A percentile compares a stretch with the other conserved stretches of the same genome.
phyloP scores from a whole-genome alignment of 1,140 invertebrate genomes.

The Choristoneura fumiferana region DNA sequence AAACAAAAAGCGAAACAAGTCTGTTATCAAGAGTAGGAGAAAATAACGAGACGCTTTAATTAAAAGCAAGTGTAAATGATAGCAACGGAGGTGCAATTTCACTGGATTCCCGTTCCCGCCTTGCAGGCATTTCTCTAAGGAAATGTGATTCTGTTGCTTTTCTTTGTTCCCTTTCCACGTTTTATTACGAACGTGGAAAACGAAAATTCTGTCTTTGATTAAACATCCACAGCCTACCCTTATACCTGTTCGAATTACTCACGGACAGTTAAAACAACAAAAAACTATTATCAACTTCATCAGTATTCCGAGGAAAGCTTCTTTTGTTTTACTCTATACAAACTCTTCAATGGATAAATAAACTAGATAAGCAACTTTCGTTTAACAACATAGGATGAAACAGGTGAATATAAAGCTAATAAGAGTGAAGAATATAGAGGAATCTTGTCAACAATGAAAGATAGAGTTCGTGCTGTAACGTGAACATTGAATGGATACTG shows the following conservation, averaged over 20 bases:
- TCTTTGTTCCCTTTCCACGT: too few relatives aligned
- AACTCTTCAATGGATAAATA: slow-evolving; percentile 32
- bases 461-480: slow-evolving; percentile 63
- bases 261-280: not conserved
- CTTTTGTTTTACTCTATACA: slow-evolving; percentile 21
- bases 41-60: slow-evolving; percentile 11
- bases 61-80: slow-evolving; percentile 10
- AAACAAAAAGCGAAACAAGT: not conserved
- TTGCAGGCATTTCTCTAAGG: too few relatives aligned
- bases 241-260: too few relatives aligned
- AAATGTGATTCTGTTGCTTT: too few relatives aligned
- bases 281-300: not conserved
- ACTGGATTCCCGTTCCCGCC: not conserved
- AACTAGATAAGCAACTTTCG: slow-evolving; percentile 34
- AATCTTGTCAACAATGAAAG: slow-evolving; percentile 65
- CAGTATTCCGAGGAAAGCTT: not conserved
- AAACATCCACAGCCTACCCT: too few relatives aligned
- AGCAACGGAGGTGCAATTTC: not conserved
- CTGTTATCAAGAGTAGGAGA: not conserved
- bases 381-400: slow-evolving; percentile 29
- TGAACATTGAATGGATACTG: slow-evolving; percentile 66
- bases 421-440: slow-evolving; percentile 34
- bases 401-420: not conserved
- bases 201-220: too few relatives aligned
- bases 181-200: too few relatives aligned